These are phyloP conservation scores for Monopterus albus DNA, from an alignment of 2,113 vertebrate species.

Conservation along the genomic window DNA sequence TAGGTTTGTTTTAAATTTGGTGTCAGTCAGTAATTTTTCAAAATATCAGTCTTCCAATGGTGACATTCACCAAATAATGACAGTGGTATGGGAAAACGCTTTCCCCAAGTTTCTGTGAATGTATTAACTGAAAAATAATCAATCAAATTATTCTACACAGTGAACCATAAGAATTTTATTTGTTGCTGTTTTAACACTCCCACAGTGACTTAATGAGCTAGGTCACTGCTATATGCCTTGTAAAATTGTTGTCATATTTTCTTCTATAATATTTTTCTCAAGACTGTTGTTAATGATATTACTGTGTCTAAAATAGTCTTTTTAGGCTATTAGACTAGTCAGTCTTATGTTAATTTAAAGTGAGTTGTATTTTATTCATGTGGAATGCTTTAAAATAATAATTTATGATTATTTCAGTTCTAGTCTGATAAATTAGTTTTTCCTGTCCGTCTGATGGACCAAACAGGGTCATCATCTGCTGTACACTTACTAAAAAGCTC, in stretches of 20 bases:
- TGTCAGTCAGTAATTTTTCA: background rate
- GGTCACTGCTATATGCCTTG: slow-evolving; percentile 40
- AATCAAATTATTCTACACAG: slow-evolving; percentile 1
- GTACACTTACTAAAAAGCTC: slow-evolving; percentile 10
- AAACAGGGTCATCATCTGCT: slow-evolving; percentile 26
- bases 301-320: slow-evolving; percentile 2
- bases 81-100: slow-evolving; percentile 11
- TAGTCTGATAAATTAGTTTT: slow-evolving; percentile 30
- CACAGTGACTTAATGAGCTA: slow-evolving; percentile 25
- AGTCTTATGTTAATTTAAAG: slow-evolving; percentile 26
- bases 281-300: slow-evolving; percentile 31
- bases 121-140: slow-evolving; percentile 43
- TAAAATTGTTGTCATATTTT: slow-evolving; percentile 60
- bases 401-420: slow-evolving; percentile 37
- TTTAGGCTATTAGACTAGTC: no score
- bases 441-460: slow-evolving; percentile 17
- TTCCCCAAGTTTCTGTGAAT: slow-evolving; percentile 48
- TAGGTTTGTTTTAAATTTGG: slow-evolving; percentile 8
- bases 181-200: slow-evolving; percentile 35
- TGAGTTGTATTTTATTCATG: slow-evolving; percentile 38
- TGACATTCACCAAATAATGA: slow-evolving; percentile 46
- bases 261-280: slow-evolving; percentile 41
- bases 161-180: slow-evolving; percentile 14
- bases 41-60: slow-evolving; percentile 61
- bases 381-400: slow-evolving; percentile 44